These are phyloP conservation scores for Galeopterus variegatus DNA, from an alignment of 2,113 vertebrate species.

Conservation along the genomic window DNA sequence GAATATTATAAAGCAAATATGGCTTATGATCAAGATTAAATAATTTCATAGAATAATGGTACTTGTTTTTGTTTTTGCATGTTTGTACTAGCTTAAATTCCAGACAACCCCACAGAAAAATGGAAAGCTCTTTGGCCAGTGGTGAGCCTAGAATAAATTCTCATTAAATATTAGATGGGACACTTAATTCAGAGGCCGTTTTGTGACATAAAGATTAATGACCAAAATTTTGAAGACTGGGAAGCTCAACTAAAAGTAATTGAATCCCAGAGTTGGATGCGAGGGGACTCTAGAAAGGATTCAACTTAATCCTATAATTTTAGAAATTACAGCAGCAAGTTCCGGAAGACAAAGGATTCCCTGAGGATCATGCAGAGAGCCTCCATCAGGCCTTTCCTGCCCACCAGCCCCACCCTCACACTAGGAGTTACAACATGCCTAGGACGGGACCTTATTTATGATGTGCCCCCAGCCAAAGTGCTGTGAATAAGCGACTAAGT, in stretches of 20 bases:
- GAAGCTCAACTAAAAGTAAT: conserved; percentile 44
- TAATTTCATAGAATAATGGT: conserved; percentile 20
- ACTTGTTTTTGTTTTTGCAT: background rate
- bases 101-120: conserved; percentile 8
- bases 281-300: conserved; percentile 58
- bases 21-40: background rate
- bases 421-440: background rate
- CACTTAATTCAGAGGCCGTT: background rate
- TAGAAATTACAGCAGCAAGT: conserved; percentile 44
- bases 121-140: background rate
- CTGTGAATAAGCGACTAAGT: background rate
- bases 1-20: background rate
- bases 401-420: background rate
- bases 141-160: background rate
- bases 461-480: accelerated
- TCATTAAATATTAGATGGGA: background rate
- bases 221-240: background rate
- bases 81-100: background rate
- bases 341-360: conserved; percentile 7
- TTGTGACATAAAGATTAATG: background rate
- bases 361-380: background rate
- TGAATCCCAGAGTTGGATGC: background rate
- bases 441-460: background rate
- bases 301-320: conserved; percentile 29
- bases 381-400: background rate